Evolutionary conservation across 1,140 invertebrate genomes (phyloP).

Genomic region (Notospermus geniculatus): DNA sequence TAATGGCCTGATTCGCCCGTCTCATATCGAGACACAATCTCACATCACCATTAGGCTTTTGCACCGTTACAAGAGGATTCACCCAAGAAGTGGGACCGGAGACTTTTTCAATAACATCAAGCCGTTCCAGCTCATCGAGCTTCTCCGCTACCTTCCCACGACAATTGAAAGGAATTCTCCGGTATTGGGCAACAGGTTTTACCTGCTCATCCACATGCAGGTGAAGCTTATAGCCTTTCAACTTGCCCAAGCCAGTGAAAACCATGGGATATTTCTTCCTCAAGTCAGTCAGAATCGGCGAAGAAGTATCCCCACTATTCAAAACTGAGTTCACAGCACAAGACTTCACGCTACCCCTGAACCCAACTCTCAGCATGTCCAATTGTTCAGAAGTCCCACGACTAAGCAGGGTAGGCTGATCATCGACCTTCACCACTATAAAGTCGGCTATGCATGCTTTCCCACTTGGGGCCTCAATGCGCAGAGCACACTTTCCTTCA

Average conservation of each 20-base stretch:
- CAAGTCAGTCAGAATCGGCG: too few relatives aligned
- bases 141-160: slow-evolving; percentile 24
- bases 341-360: too few relatives aligned
- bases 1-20: slow-evolving; percentile 12
- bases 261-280: too few relatives aligned
- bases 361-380: too few relatives aligned
- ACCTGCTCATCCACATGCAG: not conserved
- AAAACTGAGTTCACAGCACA: too few relatives aligned
- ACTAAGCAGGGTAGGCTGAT: too few relatives aligned
- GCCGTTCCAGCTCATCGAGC: slow-evolving; percentile 13
- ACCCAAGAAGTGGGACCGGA: slow-evolving; percentile 12
- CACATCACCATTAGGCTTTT: slow-evolving; percentile 12
- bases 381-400: too few relatives aligned
- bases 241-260: not conserved
- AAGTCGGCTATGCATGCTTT: too few relatives aligned
- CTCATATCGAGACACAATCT: slow-evolving; percentile 17
- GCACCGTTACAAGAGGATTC: slow-evolving; percentile 13
- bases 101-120: slow-evolving; percentile 19
- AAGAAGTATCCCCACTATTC: too few relatives aligned
- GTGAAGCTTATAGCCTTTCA: not conserved
- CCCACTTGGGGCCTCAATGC: too few relatives aligned
- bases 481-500: too few relatives aligned
- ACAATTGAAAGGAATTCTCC: slow-evolving; percentile 23
- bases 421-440: too few relatives aligned
- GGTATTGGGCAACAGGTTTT: slow-evolving; percentile 5